Base-by-base conservation (phyloP, 2,888 invertebrate genomes). In the Drosophila aldrichi region DNA sequence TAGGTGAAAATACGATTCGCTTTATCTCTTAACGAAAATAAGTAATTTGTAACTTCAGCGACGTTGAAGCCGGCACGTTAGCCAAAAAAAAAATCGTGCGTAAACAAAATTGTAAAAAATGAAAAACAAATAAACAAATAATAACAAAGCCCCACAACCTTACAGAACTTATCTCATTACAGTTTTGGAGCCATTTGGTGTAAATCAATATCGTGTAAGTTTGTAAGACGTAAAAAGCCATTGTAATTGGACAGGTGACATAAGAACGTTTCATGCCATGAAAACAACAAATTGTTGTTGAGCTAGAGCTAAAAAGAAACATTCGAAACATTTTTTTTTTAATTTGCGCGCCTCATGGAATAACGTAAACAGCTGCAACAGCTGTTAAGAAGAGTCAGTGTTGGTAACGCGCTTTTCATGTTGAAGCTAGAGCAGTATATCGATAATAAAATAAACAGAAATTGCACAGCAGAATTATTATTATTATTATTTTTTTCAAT, bases 51-150 rank as follows among this genome's bases (percentile, higher is more conserved):
- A 54, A 64, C 52, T 57, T 54, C 25, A 58, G 41, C 68, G 63
- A 82, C 88, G 88, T 70, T 79, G 59, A 52, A 55, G 52, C 65
- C 69, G 76, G 82, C 82, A 82, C 82, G 88, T 82, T 87, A 64
- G 51, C 82, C 70, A 52, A 52, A 61, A 73, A 36, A 63, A 73
- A 62, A 49, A 44, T 41, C 64, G 51, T 51, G 59, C 60, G 79
- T 87, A 82, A 82, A 81, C 79, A 87, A 65, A 76, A 76, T 79
- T 84, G 85, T 73, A 82, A 73, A 77, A 68, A 62, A 36, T 22
- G 34, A 54, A n/a, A 22, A 51, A 16, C 22, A 68, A 51, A 41
- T 34, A 59, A 20, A 61, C 51, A 59, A 74, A 68, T 74, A 62
- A 38, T 48, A 60, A 58, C 32, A 62, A 40, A 43, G 38, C 55